These are phyloP conservation scores for Trogon surrucura DNA, from an alignment of 2,113 vertebrate genomes.

Conservation along the genomic window DNA sequence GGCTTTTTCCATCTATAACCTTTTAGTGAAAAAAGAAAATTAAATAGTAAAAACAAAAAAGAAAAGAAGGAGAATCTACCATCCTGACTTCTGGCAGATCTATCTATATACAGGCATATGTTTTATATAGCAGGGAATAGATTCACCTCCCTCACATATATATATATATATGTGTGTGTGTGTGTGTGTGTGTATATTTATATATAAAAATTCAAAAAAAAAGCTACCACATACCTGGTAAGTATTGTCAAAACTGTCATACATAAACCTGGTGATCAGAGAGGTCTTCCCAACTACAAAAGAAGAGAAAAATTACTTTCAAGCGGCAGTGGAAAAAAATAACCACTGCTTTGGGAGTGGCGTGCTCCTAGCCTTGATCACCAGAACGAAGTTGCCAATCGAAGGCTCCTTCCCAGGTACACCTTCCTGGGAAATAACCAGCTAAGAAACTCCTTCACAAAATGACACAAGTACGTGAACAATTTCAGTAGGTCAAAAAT, in stretches of 20 bases:
- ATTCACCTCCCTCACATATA: no score
- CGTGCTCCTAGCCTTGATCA: fast-evolving
- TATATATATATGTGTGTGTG: no score
- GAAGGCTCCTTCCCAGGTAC: background rate
- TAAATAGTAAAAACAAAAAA: background rate
- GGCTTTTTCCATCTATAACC: background rate
- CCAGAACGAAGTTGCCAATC: background rate
- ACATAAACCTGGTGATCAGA: slow-evolving; percentile 71
- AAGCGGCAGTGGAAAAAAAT: background rate
- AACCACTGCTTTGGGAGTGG: background rate
- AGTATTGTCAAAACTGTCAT: slow-evolving; percentile 72
- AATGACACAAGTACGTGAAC: background rate
- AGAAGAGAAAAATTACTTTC: slow-evolving; percentile 23
- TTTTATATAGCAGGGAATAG: no score
- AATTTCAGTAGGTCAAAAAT: background rate
- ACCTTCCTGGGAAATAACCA: background rate
- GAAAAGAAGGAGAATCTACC: background rate
- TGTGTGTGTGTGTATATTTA: no score
- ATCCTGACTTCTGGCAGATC: background rate
- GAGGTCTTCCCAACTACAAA: slow-evolving; percentile 69
- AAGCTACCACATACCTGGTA: slow-evolving; percentile 49
- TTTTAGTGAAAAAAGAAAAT: background rate
- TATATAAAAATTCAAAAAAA: no score
- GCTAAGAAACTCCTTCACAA: background rate
- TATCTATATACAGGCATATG: background rate